Conservation (phyloP, 2,888 invertebrate genomes). For the Congeria kusceri region DNA sequence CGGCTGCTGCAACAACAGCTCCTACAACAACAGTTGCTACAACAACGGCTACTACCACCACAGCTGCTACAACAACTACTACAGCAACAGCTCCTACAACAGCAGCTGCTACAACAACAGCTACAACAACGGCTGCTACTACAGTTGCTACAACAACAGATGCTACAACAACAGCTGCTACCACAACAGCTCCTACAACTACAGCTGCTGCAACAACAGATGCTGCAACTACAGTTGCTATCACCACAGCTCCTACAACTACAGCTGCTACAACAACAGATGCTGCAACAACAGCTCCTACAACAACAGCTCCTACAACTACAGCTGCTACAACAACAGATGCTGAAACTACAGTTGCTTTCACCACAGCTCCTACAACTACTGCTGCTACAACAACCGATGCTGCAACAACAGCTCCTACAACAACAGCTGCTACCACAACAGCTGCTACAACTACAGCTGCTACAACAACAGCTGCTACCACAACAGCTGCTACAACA, state of each 20-base stretch:
- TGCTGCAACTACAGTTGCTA: background rate
- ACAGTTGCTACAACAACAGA: background rate
- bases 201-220: background rate
- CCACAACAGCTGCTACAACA: too few species aligned
- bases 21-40: too few species aligned
- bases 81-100: too few species aligned
- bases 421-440: too few species aligned
- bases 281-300: background rate
- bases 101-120: background rate
- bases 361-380: background rate
- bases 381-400: too few species aligned
- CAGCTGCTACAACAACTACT: too few species aligned
- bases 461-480: too few species aligned
- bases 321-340: background rate
- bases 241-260: background rate
- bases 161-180: background rate
- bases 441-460: too few species aligned
- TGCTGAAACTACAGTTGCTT: background rate
- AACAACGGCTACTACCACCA: too few species aligned
- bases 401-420: too few species aligned
- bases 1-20: too few species aligned
- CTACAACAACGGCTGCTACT: background rate
- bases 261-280: background rate
- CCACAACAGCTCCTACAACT: background rate
- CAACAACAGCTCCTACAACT: background rate